Evolutionary conservation across 1,140 invertebrate species (phyloP), one percentile per base, ranked within the genome.

Genomic region (Metopolophium dirhodum): DNA sequence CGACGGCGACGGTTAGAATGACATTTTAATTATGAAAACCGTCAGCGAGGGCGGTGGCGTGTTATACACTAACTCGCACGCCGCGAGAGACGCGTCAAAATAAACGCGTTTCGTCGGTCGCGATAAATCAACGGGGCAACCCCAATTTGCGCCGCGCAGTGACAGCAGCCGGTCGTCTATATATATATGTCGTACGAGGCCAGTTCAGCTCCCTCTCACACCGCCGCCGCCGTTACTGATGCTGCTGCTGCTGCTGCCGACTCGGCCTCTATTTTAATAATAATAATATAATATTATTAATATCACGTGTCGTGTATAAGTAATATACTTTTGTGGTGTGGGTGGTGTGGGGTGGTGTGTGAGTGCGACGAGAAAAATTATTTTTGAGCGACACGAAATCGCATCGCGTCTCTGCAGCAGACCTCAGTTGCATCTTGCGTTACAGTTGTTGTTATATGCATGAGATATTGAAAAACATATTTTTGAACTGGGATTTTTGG

Each of bases 11-110:
- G 91, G 41, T 92, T 92, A 77, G 91, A 92, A 92, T 92, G 91
- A 92, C 91, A 92, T 92, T 92, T 92, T 92, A 92, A 92, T 92
- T 92, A 92, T 92, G 91, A 83, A 92, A 92, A 83, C 91, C 91
- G 77, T 92, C 91, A 92, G 91, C n/a, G 90, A n/a, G 89, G 88
- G 88, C 37, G 57, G 45, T 45, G 45, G 68, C 45, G 61, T 77
- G 30, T 77, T 45, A 30, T 85, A 30, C 86, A 49, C n/a, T n/a
- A n/a, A n/a, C 86, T n/a, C 18, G 37, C 88, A 54, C 49, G 1
- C 35, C 45, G 51, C 88, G 23, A 37, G 11, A 61, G 88, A 45
- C 88, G 57, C 57, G 89, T 90, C 89, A 68, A 90, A 90, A 90
- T 90, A 90, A 68, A 90, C 89, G 77, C 23, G 35, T 93, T 85